Conservation (phyloP, 2,113 vertebrate genomes). For the Corynorhinus townsendii region DNA sequence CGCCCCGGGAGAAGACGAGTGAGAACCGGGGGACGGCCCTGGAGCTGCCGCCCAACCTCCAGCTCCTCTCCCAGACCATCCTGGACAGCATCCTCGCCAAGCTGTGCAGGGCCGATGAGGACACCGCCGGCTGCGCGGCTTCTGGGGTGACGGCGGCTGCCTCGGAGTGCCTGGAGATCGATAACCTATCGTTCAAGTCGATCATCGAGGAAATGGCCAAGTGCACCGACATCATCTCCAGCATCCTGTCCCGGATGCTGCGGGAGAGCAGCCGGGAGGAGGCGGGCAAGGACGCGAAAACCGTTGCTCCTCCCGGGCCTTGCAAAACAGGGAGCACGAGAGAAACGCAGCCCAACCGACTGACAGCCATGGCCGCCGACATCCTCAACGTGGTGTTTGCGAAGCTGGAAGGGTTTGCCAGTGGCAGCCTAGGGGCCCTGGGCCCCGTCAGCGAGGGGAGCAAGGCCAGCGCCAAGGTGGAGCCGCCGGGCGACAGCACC, state of each 20-base stretch:
- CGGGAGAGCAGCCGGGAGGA: neutral
- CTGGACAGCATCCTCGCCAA: conserved; percentile 64
- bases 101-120: conserved; percentile 41
- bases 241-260: conserved; percentile 32
- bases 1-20: neutral
- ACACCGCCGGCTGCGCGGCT: neutral
- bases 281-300: neutral
- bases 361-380: conserved; percentile 53
- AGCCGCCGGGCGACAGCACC: neutral
- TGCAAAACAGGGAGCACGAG: neutral
- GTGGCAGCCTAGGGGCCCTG: conserved; percentile 29
- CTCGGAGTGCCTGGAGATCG: conserved; percentile 18
- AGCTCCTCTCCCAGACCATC: conserved; percentile 59
- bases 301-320: neutral
- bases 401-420: conserved; percentile 61
- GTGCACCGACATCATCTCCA: conserved; percentile 48
- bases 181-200: conserved; percentile 48
- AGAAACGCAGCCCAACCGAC: conserved; percentile 1
- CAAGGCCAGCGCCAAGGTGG: neutral
- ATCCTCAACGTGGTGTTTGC: conserved; percentile 67
- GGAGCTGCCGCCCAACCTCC: conserved; percentile 26
- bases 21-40: neutral
- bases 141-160: neutral
- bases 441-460: neutral
- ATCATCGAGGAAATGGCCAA: conserved; percentile 59